Base-by-base conservation (phyloP, 2,113 vertebrate species). In the Oncorhynchus mykiss region DNA sequence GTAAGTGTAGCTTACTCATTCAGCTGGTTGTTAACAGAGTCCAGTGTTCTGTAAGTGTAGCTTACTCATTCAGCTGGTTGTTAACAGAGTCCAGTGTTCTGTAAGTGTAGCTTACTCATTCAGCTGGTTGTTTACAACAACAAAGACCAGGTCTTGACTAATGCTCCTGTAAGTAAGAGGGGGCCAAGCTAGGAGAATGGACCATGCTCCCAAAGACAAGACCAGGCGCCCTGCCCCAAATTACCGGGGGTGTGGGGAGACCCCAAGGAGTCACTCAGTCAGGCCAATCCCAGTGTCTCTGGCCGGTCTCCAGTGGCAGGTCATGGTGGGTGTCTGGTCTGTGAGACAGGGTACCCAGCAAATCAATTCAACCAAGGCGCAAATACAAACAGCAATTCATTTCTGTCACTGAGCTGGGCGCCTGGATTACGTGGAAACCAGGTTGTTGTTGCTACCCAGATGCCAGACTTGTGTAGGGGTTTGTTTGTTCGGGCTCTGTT, bases 311-410 rank as follows among this genome's bases (percentile, higher is more conserved):
- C 34, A 34, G 12, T 39, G 18, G 7, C 39, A 45, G 68, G 68
- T 22, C 7, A 29, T 0, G 1, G 51, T 31, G 65, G 34, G 91
- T 91, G 90, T 95, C 95, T 95, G 94, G 93, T 95, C 92, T 93
- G 89, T 94, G 94, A 94, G 92, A 92, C 89, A 89, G 91, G 88
- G 93, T 90, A 87, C 91, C 93, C 92, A 88, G 91, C 93, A 94
- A 94, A 95, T 95, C 94, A 94, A 96, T 96, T 95, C 95, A 95
- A 94, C 89, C 86, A 91, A 91, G 94, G 92, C 92, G 92, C 93
- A 95, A 95, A 95, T 94, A 94, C 95, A 95, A 96, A 96, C 94
- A 96, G 94, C 93, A 94, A 95, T 95, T 95, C 91, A 92, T 95
- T 96, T 93, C 92, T 93, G 93, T 88, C 91, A 90, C 92, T 93